Conservation (phyloP, 1,140 invertebrate genomes). For the Achatina immaculata region DNA sequence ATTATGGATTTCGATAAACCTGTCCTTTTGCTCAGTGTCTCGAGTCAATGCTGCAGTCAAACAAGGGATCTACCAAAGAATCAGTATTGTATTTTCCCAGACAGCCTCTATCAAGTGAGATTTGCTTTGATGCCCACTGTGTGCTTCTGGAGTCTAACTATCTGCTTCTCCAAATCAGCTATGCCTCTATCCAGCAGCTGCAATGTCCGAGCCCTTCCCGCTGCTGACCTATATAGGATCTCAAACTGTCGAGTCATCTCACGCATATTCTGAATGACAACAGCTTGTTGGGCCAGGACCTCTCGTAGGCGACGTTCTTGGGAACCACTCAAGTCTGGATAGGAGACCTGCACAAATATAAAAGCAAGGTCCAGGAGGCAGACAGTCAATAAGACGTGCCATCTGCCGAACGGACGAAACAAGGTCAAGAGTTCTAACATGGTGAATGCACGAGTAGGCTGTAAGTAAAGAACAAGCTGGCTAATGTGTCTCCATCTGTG, state of each 20-base stretch:
- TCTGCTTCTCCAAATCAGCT: slow-evolving; percentile 22
- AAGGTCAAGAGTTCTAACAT: slow-evolving; percentile 28
- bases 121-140: neutral
- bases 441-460: too few relatives aligned
- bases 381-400: slow-evolving; percentile 30
- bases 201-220: neutral
- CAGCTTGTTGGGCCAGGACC: neutral
- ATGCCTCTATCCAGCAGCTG: neutral
- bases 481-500: too few relatives aligned
- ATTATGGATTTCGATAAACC: too few relatives aligned
- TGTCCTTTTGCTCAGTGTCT: too few relatives aligned
- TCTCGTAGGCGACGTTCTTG: neutral
- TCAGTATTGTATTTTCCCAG: too few relatives aligned
- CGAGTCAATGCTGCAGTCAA: too few relatives aligned
- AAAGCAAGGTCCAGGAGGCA: slow-evolving; percentile 30
- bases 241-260: neutral
- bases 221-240: neutral
- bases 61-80: too few relatives aligned
- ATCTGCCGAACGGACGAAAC: slow-evolving; percentile 1
- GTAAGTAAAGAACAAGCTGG: too few relatives aligned
- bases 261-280: neutral
- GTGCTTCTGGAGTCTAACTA: neutral
- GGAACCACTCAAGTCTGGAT: neutral
- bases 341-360: slow-evolving; percentile 8
- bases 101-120: neutral